Evolutionary conservation across 2,888 invertebrate genomes (phyloP).

Genomic region (Mesorhabditis sp.): DNA sequence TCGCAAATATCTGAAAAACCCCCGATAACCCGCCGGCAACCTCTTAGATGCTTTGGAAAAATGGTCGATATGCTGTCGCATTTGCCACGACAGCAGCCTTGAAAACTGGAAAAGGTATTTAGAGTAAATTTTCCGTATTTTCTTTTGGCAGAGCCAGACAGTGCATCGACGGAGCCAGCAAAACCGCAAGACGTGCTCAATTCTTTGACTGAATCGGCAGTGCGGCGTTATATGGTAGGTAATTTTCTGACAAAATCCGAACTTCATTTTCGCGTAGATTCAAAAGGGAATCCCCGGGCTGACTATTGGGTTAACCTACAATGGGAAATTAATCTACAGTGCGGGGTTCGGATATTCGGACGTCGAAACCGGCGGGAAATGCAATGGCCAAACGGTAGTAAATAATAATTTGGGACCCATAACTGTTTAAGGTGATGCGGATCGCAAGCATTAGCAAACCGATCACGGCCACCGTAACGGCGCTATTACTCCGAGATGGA

Average conservation of each 20-base stretch:
- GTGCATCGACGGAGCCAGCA: no score
- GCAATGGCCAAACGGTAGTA: slow-evolving; percentile 21
- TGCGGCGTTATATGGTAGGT: no score
- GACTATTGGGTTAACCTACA: slow-evolving; percentile 59
- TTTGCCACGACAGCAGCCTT: no score
- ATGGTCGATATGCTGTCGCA: no score
- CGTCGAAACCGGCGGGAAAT: slow-evolving; percentile 61
- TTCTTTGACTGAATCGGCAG: no score
- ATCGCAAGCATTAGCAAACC: slow-evolving; percentile 68
- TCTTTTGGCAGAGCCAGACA: no score
- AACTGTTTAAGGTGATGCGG: slow-evolving; percentile 61
- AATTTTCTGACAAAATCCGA: not conserved
- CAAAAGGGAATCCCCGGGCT: slow-evolving; percentile 59
- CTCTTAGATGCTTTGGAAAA: no score
- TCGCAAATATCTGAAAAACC: no score
- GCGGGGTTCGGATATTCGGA: slow-evolving; percentile 64
- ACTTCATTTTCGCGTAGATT: slow-evolving; percentile 7
- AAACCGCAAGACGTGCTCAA: no score
- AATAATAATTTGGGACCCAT: slow-evolving; percentile 10
- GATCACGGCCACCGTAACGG: slow-evolving; percentile 64
- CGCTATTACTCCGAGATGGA: slow-evolving; percentile 63
- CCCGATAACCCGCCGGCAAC: no score
- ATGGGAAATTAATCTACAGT: slow-evolving; percentile 59
- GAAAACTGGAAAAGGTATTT: no score
- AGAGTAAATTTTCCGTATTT: no score